Evolutionary conservation across 2,888 invertebrate genomes (phyloP), one percentile per base, ranked within the genome.

Genomic region (Herminia tarsipennalis): DNA sequence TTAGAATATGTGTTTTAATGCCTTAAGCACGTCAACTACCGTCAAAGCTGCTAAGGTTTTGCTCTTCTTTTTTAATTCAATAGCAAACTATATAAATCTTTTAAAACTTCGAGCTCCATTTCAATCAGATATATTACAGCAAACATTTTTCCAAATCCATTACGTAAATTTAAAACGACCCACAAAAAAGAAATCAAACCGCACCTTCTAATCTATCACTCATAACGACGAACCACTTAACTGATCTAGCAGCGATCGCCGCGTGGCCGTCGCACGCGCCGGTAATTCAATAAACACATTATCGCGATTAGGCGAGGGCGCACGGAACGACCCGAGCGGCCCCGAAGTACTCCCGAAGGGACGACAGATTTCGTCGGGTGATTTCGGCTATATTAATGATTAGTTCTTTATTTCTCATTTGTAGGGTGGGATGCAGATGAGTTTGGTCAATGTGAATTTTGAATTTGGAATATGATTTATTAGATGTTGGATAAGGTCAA

Each of bases 241-340:
- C 70, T 55, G 70, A 63, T 69, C 70, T 63, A 66, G 79, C 76
- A 81, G 50, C 66, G 68, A 59, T 59, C 55, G 77, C 66, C 78
- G 77, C 81, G 80, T 81, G 83, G 71, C 77, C 76, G 81, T 69
- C 88, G 87, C 91, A 88, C 89, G 89, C 87, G 84, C 86, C 85
- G 65, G 77, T 90, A 91, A 91, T 89, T 91, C 83, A 90, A 91
- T 91, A 91, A 91, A 90, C 90, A 90, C 91, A 91, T 91, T 91
- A 91, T 87, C 87, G 73, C 89, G 91, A 91, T 91, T 91, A 90
- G 86, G 82, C 25, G 36, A 47, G 46, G 46, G 75, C 41, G 74
- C 56, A 51, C 71, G 72, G 63, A 73, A 68, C 56, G 61, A 68
- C 64, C 73, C 78, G 77, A 76, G 61, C 50, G 64, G 40, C 56